These are phyloP conservation scores for Conistra vaccinii DNA, from an alignment of 2,888 invertebrate genomes.

Conservation along the genomic window DNA sequence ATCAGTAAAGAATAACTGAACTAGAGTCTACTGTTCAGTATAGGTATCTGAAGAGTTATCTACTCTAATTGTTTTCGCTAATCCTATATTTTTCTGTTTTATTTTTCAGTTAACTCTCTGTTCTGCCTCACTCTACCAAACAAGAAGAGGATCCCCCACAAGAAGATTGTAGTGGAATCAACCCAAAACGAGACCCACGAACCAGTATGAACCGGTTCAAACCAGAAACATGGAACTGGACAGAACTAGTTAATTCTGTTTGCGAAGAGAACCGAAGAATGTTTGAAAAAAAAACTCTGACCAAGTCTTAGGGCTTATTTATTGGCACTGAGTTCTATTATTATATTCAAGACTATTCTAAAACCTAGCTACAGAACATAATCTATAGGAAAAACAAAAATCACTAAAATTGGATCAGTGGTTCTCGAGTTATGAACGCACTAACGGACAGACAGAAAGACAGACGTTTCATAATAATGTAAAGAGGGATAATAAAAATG, in stretches of 20 bases:
- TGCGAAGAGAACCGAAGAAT: conserved; percentile 38
- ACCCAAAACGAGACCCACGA: conserved; percentile 83
- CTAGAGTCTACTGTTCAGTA: no score
- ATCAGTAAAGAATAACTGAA: no score
- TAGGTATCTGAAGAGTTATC: no score
- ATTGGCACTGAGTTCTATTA: conserved; percentile 41
- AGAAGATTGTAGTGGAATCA: conserved; percentile 72
- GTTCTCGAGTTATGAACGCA: conserved; percentile 7
- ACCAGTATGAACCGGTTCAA: conserved; percentile 80
- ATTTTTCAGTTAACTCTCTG: conserved; percentile 79
- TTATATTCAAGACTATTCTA: background rate
- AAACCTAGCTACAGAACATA: background rate
- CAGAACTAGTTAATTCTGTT: conserved; percentile 58
- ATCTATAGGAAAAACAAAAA: background rate
- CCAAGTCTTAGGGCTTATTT: conserved; percentile 34
- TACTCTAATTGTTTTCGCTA: no score
- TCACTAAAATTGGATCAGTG: background rate
- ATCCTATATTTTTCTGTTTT: background rate
- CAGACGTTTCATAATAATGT: background rate
- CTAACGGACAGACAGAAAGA: background rate
- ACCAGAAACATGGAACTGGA: conserved; percentile 54
- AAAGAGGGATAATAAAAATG: background rate
- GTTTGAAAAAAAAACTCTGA: conserved; percentile 48
- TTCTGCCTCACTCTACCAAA: conserved; percentile 83
- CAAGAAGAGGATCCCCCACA: conserved; percentile 73